Evolutionary conservation across 2,888 invertebrate species (phyloP), one percentile per base, ranked within the genome.

Genomic region (Torymus tubicola): DNA sequence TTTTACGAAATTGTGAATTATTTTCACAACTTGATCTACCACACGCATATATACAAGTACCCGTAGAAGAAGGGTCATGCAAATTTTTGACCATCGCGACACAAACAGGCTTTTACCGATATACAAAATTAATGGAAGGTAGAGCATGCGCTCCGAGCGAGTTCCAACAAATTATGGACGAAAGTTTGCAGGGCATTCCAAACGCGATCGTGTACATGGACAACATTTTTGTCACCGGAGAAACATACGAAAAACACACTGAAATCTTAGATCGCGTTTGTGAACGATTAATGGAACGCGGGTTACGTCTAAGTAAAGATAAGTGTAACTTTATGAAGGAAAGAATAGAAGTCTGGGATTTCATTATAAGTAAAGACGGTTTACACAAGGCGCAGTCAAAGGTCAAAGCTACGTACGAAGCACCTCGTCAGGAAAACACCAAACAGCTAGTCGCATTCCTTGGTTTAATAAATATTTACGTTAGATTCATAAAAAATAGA

Each of bases 101-200:
- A 3, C 81, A 78, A 16, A 52, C 53, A 4, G 70, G 81, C 0
- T 24, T 81, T 2, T 65, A 13, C 31, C 61, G 55, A 2, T 81
- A 68, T 18, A 78, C 69, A 14, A 64, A 67, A 10, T 73, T 81
- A 58, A 53, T 52, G 0, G 78, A 81, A 64, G 77, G 77, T 0
- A 55, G 24, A 8, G n/a, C 67, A 31, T 10, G 3, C 0, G 69
- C 55, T 2, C 77, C 70, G 55, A 85, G 85, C 18, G 86, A 86
- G 58, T 86, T 88, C 69, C 86, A 87, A 78, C 80, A 84, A 67
- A 83, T 85, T 42, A 86, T 87, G 85, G 86, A 88, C 50, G 69
- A 81, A 60, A 75, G 87, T 52, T 73, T 87, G 18, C 60, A 58
- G 24, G 85, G 83, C n/a, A 81, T 86, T 21, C 21, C 21, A 10